These are phyloP conservation scores for Lampris megalopsis DNA, from an alignment of 2,113 vertebrate genomes.

Conservation along the genomic window DNA sequence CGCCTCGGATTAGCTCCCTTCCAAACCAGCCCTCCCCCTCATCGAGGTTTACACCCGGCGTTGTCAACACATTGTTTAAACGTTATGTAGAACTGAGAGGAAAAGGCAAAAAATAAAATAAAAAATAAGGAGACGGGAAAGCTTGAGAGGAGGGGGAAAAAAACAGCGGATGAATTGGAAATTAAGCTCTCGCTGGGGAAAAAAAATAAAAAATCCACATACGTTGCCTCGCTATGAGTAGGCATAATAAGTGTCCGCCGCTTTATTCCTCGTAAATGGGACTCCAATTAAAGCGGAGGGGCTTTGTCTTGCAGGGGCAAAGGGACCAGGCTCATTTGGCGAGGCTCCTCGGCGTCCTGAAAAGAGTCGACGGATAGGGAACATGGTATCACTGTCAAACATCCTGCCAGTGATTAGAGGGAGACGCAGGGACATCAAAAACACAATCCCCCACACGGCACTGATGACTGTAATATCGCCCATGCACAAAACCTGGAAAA, in stretches of 20 bases:
- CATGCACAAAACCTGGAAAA: constrained; percentile 50
- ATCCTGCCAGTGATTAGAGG: constrained; percentile 56
- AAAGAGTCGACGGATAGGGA: constrained; percentile 72
- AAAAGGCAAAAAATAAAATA: background rate
- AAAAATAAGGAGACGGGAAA: background rate
- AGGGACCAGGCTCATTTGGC: constrained; percentile 65
- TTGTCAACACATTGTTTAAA: constrained; percentile 54
- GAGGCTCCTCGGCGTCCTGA: constrained; percentile 53
- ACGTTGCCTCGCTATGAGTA: constrained; percentile 46
- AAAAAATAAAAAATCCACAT: constrained; percentile 38
- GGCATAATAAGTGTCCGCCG: constrained; percentile 48
- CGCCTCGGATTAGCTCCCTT: constrained; percentile 27
- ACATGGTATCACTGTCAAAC: constrained; percentile 61
- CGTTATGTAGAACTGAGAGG: constrained; percentile 47
- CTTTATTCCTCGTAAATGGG: constrained; percentile 62
- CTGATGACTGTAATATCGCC: constrained; percentile 64
- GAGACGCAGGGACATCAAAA: constrained; percentile 53
- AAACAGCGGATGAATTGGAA: background rate
- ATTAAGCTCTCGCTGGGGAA: constrained; percentile 59
- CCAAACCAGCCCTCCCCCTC: constrained; percentile 42
- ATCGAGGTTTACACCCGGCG: background rate
- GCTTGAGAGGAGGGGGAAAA: background rate
- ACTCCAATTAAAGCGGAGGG: constrained; percentile 71
- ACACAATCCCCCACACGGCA: constrained; percentile 69
- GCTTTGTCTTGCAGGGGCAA: constrained; percentile 63